A percentile compares a stretch with the other conserved stretches of the same genome.
These are phyloP conservation scores for Acropora yongei DNA, from an alignment of 64 coral and sea anemone species.

Conservation along the genomic window DNA sequence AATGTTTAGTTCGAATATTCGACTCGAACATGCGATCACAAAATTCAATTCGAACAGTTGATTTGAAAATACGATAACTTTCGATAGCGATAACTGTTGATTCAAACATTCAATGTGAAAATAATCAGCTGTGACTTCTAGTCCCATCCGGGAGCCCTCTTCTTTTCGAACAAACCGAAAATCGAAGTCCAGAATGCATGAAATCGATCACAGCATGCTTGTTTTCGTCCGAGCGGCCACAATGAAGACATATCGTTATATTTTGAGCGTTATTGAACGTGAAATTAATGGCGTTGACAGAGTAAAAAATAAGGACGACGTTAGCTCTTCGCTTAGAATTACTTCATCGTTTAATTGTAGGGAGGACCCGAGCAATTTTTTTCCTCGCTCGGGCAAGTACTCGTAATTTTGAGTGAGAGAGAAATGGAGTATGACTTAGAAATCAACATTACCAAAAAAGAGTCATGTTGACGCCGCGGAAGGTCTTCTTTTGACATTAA, in stretches of 20 bases:
- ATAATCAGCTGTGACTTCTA: too few species aligned
- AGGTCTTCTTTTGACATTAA: conserved; percentile 52
- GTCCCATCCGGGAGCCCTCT: too few species aligned
- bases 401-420: neutral
- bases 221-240: neutral
- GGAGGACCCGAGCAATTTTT: too few species aligned
- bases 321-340: neutral
- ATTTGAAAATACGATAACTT: too few species aligned
- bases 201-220: neutral
- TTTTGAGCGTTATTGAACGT: conserved; percentile 26
- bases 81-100: too few species aligned
- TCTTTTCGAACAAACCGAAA: neutral
- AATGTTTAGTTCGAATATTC: neutral
- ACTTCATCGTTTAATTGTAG: too few species aligned
- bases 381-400: too few species aligned
- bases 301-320: neutral
- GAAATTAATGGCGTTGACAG: conserved; percentile 2
- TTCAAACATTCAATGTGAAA: too few species aligned
- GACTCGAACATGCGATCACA: neutral
- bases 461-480: conserved; percentile 23
- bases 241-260: neutral
- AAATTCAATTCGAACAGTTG: neutral
- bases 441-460: neutral
- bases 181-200: neutral
- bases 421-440: neutral